Percentiles rank a stretch among this genome's conserved stretches.
Evolutionary conservation across 2,888 invertebrate species (phyloP).

Genomic region (Athetis lepigone): DNA sequence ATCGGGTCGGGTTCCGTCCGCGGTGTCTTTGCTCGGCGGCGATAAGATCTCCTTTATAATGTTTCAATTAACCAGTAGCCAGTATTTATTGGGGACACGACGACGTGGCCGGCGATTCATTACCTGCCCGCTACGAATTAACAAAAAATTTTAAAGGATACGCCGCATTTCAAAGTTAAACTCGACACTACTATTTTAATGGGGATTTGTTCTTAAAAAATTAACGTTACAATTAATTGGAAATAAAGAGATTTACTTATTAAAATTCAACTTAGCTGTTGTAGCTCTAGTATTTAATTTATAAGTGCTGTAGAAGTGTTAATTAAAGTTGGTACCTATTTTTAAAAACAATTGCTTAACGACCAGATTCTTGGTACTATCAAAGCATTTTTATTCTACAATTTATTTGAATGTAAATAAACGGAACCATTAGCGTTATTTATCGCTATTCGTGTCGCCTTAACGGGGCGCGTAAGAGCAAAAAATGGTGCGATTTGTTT

Average conservation of each 20-base stretch:
- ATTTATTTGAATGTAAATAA: constrained; percentile 48
- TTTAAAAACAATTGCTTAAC: constrained; percentile 31
- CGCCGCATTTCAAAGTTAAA: constrained; percentile 72
- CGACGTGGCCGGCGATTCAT: constrained; percentile 77
- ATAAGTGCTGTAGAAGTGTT: constrained; percentile 30
- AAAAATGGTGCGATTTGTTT: constrained; percentile 63
- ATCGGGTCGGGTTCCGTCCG: constrained; percentile 70
- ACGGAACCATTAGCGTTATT: constrained; percentile 63
- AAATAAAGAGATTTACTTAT: constrained; percentile 13
- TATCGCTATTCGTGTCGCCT: constrained; percentile 63
- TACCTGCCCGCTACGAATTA: constrained; percentile 78
- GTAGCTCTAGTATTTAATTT: constrained; percentile 11
- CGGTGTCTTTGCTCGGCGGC: constrained; percentile 79
- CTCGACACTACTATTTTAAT: constrained; percentile 57
- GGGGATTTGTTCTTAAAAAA: constrained; percentile 47
- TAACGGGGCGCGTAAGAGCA: constrained; percentile 59
- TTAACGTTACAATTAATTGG: constrained; percentile 31
- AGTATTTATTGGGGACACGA: constrained; percentile 87
- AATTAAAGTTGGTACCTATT: constrained; percentile 26
- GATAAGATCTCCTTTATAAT: constrained; percentile 89
- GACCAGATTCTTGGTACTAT: constrained; percentile 31
- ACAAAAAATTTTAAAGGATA: constrained; percentile 76
- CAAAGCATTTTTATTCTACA: constrained; percentile 16
- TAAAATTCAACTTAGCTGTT: constrained; percentile 21
- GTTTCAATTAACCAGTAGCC: constrained; percentile 90